phyloP scores from a whole-genome alignment of 2,888 invertebrate genomes.

The Tetanocera ferruginea region DNA sequence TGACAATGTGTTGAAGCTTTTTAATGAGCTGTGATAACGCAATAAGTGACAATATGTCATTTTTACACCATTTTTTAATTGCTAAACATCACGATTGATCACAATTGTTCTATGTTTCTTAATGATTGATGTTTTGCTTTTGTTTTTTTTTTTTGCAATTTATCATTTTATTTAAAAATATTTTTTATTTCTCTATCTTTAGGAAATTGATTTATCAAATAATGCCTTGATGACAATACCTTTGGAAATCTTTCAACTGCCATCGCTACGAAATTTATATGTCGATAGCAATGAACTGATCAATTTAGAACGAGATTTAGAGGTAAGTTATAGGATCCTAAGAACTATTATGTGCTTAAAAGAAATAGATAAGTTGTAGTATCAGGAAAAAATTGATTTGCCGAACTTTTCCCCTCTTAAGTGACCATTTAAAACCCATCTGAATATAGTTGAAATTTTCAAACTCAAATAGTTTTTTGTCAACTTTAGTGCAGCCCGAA shows the following conservation, averaged over 20 bases:
- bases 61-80: not conserved
- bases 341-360: no score
- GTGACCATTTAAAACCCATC: no score
- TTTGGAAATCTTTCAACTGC: conserved; percentile 71
- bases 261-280: conserved; percentile 75
- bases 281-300: conserved; percentile 69
- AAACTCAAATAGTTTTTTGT: no score
- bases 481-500: no score
- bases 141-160: not conserved
- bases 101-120: not conserved
- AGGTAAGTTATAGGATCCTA: conserved; percentile 47
- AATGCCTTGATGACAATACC: conserved; percentile 68
- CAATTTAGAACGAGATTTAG: conserved; percentile 59
- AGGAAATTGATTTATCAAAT: conserved; percentile 70
- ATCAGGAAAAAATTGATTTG: no score
- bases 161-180: not conserved
- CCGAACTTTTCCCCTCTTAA: no score
- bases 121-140: not conserved
- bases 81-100: not conserved
- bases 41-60: not conserved
- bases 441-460: no score
- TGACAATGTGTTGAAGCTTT: not conserved
- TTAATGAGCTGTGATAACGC: not conserved
- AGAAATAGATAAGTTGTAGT: no score
- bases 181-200: not conserved